Evolutionary conservation across 2,888 invertebrate species (phyloP).

Genomic region (Drosophila longiperda): DNA sequence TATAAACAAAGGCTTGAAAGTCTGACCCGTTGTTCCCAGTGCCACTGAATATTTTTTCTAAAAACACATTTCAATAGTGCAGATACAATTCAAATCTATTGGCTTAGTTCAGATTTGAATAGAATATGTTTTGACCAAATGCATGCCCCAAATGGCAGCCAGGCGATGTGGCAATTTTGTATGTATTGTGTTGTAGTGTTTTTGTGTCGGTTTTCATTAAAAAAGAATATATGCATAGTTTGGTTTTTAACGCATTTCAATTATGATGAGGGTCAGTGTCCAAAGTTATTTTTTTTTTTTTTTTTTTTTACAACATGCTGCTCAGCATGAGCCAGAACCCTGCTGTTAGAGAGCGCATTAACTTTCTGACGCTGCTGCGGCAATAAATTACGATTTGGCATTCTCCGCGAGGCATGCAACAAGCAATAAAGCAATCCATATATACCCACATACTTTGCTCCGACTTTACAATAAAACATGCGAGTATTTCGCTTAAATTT

Average conservation of each 20-base stretch:
- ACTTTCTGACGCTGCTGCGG: slow-evolving; percentile 55
- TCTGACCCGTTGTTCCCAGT: neutral
- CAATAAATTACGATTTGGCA: slow-evolving; percentile 60
- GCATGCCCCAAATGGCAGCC: slow-evolving; percentile 30
- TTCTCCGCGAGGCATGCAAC: slow-evolving; percentile 59
- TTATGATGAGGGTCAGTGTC: slow-evolving; percentile 70
- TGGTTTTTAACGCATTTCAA: slow-evolving; percentile 65
- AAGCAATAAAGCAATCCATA: slow-evolving; percentile 19
- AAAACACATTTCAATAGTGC: slow-evolving; percentile 34
- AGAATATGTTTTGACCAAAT: slow-evolving; percentile 39
- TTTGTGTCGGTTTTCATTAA: slow-evolving; percentile 33
- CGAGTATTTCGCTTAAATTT: slow-evolving; percentile 67
- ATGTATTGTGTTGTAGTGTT: neutral
- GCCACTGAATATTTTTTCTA: slow-evolving; percentile 20
- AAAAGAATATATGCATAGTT: slow-evolving; percentile 40
- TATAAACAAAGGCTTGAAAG: neutral
- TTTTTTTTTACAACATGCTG: slow-evolving; percentile 42
- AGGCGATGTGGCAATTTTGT: slow-evolving; percentile 20
- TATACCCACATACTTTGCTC: slow-evolving; percentile 1
- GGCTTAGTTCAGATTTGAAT: slow-evolving; percentile 33
- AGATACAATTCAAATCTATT: slow-evolving; percentile 20
- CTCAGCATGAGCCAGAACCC: neutral
- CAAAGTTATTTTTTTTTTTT: slow-evolving; percentile 40
- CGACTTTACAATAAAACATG: slow-evolving; percentile 39
- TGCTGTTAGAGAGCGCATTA: slow-evolving; percentile 46